Evolutionary conservation across 2,113 vertebrate species (phyloP).

Genomic region (Xyliphius kryptos): DNA sequence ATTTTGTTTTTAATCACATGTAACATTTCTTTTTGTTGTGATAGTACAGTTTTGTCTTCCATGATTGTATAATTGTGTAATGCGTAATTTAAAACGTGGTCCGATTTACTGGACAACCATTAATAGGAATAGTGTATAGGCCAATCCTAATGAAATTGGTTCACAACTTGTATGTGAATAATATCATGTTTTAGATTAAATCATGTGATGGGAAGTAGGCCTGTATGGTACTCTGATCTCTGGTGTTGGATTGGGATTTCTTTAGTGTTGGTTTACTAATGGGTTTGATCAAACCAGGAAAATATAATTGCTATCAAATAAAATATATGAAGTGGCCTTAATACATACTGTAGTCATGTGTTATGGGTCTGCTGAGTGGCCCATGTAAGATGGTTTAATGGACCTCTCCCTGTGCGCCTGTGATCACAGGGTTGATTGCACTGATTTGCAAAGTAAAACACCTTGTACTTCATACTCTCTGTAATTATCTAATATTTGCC

Average conservation of each 20-base stretch:
- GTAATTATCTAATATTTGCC: constrained; percentile 15
- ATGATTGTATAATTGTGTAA: constrained; percentile 70
- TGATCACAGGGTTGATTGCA: neutral
- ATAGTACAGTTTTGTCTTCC: constrained; percentile 62
- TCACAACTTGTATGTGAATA: constrained; percentile 25
- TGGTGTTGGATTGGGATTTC: no score
- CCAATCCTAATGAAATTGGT: constrained; percentile 27
- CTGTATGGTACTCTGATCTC: neutral
- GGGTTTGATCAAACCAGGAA: no score
- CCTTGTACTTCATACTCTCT: constrained; percentile 18
- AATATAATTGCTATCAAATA: no score
- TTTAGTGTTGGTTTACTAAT: no score
- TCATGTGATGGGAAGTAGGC: constrained; percentile 3
- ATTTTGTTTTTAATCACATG: constrained; percentile 55
- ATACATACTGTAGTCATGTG: constrained; percentile 22
- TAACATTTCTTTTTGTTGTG: constrained; percentile 38
- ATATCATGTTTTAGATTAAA: constrained; percentile 28
- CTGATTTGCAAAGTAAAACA: constrained; percentile 16
- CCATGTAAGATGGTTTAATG: no score
- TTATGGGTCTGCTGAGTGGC: constrained; percentile 1
- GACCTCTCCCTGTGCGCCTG: constrained; percentile 1
- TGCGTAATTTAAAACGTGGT: constrained; percentile 65
- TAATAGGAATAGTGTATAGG: constrained; percentile 21
- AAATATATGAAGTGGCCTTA: no score
- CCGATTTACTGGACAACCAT: constrained; percentile 32